phyloP scores from a whole-genome alignment of 2,888 invertebrate species.

The Bruchidius siliquastri region DNA sequence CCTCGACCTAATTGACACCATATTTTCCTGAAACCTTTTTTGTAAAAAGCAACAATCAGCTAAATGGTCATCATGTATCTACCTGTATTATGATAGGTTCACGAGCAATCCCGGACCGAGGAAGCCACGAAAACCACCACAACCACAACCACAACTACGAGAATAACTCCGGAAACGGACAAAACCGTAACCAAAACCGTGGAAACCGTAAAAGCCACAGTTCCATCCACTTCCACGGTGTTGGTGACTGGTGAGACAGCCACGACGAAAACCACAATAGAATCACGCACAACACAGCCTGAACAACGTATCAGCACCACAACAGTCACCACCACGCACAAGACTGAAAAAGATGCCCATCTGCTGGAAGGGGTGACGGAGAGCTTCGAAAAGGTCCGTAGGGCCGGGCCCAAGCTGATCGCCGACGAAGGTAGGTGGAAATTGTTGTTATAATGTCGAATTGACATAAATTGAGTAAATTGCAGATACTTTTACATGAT shows the following conservation, averaged over 20 bases:
- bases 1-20: no score
- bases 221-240: slow-evolving; percentile 27
- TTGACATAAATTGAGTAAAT: no score
- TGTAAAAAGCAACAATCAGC: no score
- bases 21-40: not conserved
- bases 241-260: slow-evolving; percentile 25
- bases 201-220: slow-evolving; percentile 31
- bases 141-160: slow-evolving; percentile 7
- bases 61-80: no score
- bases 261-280: slow-evolving; percentile 18
- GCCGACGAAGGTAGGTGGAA: slow-evolving; percentile 35
- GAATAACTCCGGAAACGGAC: not conserved
- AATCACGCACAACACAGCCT: slow-evolving; percentile 30
- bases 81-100: no score
- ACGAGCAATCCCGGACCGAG: slow-evolving; percentile 26
- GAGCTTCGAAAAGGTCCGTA: slow-evolving; percentile 40
- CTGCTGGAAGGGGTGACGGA: slow-evolving; percentile 49
- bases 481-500: no score
- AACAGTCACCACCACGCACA: slow-evolving; percentile 35
- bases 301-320: slow-evolving; percentile 19
- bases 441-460: no score
- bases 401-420: slow-evolving; percentile 23
- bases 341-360: slow-evolving; percentile 47
- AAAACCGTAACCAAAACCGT: slow-evolving; percentile 21
- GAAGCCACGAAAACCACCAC: slow-evolving; percentile 49